These are phyloP conservation scores for Argyrosomus regius DNA, from an alignment of 2,797 vertebrate species.

Conservation along the genomic window DNA sequence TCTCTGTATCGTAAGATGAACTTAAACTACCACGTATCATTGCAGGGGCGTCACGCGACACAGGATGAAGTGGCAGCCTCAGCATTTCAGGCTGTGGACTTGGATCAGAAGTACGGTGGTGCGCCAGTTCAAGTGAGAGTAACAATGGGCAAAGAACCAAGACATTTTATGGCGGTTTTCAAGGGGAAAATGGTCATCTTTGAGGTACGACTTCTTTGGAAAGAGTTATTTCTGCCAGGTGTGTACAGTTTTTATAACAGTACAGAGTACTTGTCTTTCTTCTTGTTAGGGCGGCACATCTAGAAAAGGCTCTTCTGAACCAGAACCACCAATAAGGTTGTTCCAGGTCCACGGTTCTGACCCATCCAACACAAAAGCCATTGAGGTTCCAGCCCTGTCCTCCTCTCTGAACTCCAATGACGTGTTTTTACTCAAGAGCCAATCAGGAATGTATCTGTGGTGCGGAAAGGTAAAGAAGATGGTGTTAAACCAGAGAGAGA, in stretches of 20 bases:
- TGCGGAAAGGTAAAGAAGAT: constrained; percentile 90
- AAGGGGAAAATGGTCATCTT: constrained; percentile 92
- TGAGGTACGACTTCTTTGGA: constrained; percentile 81
- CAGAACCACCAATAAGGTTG: constrained; percentile 87
- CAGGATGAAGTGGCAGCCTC: constrained; percentile 91
- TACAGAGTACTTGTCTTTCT: not conserved
- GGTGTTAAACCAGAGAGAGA: not conserved
- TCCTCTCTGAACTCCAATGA: constrained; percentile 93
- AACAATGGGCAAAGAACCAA: constrained; percentile 93
- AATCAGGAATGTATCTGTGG: constrained; percentile 88
- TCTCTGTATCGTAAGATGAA: not conserved
- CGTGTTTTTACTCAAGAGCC: constrained; percentile 89
- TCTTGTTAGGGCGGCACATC: constrained; percentile 90
- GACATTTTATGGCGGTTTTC: constrained; percentile 94
- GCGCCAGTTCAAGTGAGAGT: constrained; percentile 90
- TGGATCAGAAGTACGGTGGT: constrained; percentile 87
- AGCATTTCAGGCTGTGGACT: constrained; percentile 86
- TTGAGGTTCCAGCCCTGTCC: constrained; percentile 88
- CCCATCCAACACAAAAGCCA: constrained; percentile 88
- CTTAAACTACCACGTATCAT: not conserved
- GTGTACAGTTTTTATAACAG: not conserved
- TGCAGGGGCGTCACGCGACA: constrained; percentile 88
- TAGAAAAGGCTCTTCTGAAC: constrained; percentile 81
- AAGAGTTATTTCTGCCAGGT: not conserved
- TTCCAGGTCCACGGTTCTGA: constrained; percentile 90